These are phyloP conservation scores for Pseudonaja textilis DNA, from an alignment of 2,113 vertebrate genomes.

Conservation along the genomic window DNA sequence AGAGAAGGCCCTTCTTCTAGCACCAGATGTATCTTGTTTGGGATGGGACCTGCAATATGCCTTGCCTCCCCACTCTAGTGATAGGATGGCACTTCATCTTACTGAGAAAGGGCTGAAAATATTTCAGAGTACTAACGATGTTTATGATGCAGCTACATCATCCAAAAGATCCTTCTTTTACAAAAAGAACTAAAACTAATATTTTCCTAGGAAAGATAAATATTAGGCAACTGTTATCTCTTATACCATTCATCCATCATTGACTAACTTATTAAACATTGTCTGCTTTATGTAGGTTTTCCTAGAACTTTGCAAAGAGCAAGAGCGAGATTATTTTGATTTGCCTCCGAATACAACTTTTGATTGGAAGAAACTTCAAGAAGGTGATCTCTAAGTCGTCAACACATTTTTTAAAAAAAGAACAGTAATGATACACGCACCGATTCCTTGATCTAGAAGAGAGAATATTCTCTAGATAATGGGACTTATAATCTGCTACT, in stretches of 20 bases:
- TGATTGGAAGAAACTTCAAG: constrained; percentile 54
- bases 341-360: constrained; percentile 12
- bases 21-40: too few relatives aligned
- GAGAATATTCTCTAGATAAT: not conserved
- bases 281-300: constrained; percentile 58
- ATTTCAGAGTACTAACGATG: too few relatives aligned
- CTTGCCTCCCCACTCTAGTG: too few relatives aligned
- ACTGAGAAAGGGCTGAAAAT: too few relatives aligned
- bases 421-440: not conserved
- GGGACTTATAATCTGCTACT: not conserved
- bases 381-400: constrained; percentile 38
- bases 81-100: too few relatives aligned
- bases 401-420: not conserved
- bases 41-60: too few relatives aligned
- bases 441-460: not conserved
- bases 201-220: not conserved
- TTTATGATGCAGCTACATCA: not conserved
- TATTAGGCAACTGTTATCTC: not conserved
- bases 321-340: constrained; percentile 41
- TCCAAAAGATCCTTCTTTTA: not conserved
- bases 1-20: too few relatives aligned
- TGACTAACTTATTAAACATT: not conserved
- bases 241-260: not conserved
- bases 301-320: constrained; percentile 64
- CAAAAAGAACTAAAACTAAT: not conserved